Base-by-base conservation (phyloP, 2,888 invertebrate species). In the Agrochola lota region DNA sequence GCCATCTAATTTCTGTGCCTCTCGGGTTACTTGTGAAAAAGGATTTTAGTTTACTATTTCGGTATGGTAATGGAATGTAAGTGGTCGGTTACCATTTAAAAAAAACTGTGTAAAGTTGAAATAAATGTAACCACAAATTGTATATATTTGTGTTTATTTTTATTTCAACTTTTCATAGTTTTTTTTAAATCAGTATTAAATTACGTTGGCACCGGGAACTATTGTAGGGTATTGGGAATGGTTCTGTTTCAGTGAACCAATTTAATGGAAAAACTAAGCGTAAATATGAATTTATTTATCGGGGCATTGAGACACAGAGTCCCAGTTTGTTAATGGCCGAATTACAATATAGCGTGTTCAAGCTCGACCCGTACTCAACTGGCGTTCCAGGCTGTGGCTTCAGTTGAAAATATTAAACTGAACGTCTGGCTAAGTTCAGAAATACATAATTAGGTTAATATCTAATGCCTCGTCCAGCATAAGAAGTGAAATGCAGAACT, bases 341-440 rank as follows among this genome's bases (percentile, higher is more conserved):
- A 9, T 26, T 49, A 49, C 17, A 46, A 52, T 74, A 40, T 52
- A 17, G 17, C 26, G 46, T 35, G 30, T 57, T 26, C 23, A n/a
- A 49, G 12, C 77, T 52, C 67, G 68, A 12, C 46, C 52, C 30
- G 40, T 26, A 26, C 17, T 77, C 35, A 55, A 26, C 55, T 78
- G 78, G 70, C 78, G 49, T 78, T 78, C 63, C 70, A 78, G 35
- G 11, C 23, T 15, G 49, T n/a, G 70, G 40, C 15, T 71, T 70
- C n/a, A 71, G 15, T 57, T 78, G 15, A 30, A 78, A 57, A 49
- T 63, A 46, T 78, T 35, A 62, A 57, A n/a, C n/a, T 78, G n/a
- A 69, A 78, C 1, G 15, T 62, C 46, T 70, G 20, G 62, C 68
- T 59, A 52, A 77, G 30, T 60, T 69, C 9, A 23, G 46, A 15